A percentile compares a stretch with the other conserved stretches of the same genome.
phyloP scores from a whole-genome alignment of 2,113 vertebrate species.

The Probosciger aterrimus region DNA sequence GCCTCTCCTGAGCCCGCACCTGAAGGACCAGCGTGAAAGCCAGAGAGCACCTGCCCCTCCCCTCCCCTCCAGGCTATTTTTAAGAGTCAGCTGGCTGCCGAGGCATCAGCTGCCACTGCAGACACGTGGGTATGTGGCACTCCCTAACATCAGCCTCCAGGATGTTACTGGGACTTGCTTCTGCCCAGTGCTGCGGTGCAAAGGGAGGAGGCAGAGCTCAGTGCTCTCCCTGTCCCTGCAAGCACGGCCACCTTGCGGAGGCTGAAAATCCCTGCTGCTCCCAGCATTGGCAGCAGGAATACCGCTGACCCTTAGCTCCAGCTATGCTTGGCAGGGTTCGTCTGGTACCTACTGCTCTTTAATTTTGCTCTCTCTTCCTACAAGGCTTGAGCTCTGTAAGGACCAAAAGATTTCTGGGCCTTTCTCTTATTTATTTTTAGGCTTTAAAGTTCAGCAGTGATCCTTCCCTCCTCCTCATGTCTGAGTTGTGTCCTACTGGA shows the following conservation, averaged over 20 bases:
- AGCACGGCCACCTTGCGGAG: neutral
- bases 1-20: neutral
- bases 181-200: neutral
- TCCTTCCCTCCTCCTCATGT: neutral
- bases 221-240: neutral
- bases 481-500: neutral
- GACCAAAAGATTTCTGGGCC: neutral
- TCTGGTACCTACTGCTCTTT: neutral
- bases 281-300: neutral
- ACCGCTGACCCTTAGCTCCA: neutral
- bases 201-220: rapidly evolving
- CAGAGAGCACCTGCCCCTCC: neutral
- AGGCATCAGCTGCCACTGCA: neutral
- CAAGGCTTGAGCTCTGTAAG: neutral
- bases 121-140: neutral
- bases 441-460: neutral
- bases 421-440: neutral
- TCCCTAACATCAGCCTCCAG: neutral
- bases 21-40: neutral
- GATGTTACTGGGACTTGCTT: neutral
- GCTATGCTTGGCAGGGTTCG: neutral
- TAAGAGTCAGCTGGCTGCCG: neutral
- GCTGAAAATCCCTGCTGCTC: neutral
- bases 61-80: neutral
- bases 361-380: neutral